These are phyloP conservation scores for Diadumene lineata DNA, from an alignment of 92 coral and sea anemone species.

Conservation along the genomic window DNA sequence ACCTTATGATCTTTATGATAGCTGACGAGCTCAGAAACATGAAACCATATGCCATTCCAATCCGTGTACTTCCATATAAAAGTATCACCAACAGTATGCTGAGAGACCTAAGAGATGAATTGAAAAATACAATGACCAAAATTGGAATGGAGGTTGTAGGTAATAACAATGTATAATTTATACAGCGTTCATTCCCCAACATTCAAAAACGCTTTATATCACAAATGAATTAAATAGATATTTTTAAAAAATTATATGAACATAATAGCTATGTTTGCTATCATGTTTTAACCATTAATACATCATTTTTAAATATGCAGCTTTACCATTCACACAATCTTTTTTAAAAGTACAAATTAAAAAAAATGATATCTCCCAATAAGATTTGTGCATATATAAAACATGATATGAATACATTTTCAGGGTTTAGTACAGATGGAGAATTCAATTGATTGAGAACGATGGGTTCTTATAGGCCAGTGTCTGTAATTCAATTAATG, in stretches of 20 bases:
- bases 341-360: neutral
- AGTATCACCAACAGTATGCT: conserved; percentile 46
- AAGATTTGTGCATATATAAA: too few relatives aligned
- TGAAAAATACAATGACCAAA: conserved; percentile 30
- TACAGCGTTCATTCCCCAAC: too few relatives aligned
- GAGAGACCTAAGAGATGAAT: conserved; percentile 41
- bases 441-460: conserved; percentile 66
- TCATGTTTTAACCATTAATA: too few relatives aligned
- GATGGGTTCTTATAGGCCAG: conserved; percentile 45
- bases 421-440: conserved; percentile 40
- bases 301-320: too few relatives aligned
- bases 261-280: too few relatives aligned
- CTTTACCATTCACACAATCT: too few relatives aligned
- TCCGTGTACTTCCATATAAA: conserved; percentile 28
- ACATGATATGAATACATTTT: neutral
- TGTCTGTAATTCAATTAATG: conserved; percentile 54
- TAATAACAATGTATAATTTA: too few relatives aligned
- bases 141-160: conserved; percentile 46
- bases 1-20: conserved; percentile 63
- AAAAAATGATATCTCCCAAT: too few relatives aligned
- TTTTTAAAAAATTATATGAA: too few relatives aligned
- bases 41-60: conserved; percentile 67
- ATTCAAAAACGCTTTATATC: neutral
- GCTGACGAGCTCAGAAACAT: conserved; percentile 54
- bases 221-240: neutral